These are phyloP conservation scores for Callorhinus ursinus DNA, from an alignment of 2,113 vertebrate species.

Conservation along the genomic window DNA sequence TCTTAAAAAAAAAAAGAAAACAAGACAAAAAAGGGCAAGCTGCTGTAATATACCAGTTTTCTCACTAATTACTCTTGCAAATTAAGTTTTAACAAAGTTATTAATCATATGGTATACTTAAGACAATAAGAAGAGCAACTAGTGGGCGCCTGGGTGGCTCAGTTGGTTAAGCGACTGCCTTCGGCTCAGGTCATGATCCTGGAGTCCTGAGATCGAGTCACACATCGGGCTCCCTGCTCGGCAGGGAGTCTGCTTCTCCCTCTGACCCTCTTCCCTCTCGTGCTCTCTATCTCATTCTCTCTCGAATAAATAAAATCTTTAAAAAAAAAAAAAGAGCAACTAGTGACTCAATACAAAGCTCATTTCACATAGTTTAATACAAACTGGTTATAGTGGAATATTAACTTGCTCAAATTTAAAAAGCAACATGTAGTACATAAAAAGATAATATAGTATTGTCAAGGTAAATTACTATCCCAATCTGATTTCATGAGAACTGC, in stretches of 20 bases:
- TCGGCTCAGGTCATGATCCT: too few relatives aligned
- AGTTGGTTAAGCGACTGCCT: too few relatives aligned
- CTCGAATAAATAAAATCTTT: too few relatives aligned
- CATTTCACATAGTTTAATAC: not conserved
- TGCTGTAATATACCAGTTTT: not conserved
- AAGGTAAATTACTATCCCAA: not conserved
- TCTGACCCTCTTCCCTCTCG: too few relatives aligned
- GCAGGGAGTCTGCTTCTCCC: too few relatives aligned
- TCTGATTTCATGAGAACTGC: not conserved
- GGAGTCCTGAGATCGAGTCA: too few relatives aligned
- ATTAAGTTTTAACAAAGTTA: not conserved
- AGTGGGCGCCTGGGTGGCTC: not conserved
- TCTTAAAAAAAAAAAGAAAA: too few relatives aligned
- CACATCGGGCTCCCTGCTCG: too few relatives aligned
- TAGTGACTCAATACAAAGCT: not conserved
- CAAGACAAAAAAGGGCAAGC: too few relatives aligned
- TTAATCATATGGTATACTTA: not conserved
- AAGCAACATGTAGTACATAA: not conserved
- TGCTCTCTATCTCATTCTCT: too few relatives aligned
- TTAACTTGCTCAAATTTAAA: not conserved
- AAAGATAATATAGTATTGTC: not conserved
- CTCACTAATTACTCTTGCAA: not conserved
- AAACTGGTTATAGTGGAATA: not conserved
- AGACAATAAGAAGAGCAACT: not conserved
- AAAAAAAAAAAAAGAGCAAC: not conserved